These are phyloP conservation scores for Trachelus stipa DNA, from an alignment of 2,888 invertebrate genomes.

Conservation along the genomic window DNA sequence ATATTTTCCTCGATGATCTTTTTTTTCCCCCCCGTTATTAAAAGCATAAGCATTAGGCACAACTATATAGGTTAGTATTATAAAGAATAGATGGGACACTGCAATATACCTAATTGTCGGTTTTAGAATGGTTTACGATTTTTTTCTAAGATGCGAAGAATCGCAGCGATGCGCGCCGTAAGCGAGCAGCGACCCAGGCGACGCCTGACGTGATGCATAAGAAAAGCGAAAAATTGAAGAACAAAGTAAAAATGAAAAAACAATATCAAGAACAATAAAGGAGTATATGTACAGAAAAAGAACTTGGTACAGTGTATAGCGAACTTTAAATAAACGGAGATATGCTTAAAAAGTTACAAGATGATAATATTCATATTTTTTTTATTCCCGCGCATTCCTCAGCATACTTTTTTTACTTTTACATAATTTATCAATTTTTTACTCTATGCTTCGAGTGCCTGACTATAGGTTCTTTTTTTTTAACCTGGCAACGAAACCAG, in stretches of 20 bases:
- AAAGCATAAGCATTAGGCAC: background rate
- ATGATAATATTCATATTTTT: background rate
- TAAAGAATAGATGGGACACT: constrained; percentile 60
- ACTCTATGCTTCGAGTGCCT: background rate
- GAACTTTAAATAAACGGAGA: constrained; percentile 62
- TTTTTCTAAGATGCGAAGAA: constrained; percentile 51
- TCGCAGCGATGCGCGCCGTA: constrained; percentile 26
- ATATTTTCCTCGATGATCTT: constrained; percentile 33
- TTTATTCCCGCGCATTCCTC: background rate
- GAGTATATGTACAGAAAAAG: constrained; percentile 27
- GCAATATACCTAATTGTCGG: constrained; percentile 64
- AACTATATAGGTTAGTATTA: constrained; percentile 4
- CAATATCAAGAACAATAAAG: constrained; percentile 8
- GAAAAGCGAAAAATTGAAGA: background rate
- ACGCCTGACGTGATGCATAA: background rate
- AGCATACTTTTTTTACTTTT: too few species aligned
- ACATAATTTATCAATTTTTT: too few species aligned
- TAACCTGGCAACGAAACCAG: background rate
- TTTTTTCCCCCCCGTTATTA: background rate
- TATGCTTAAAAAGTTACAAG: constrained; percentile 26
- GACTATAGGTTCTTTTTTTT: background rate
- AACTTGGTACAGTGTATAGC: constrained; percentile 55
- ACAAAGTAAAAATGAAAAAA: constrained; percentile 9
- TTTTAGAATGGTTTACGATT: constrained; percentile 61
- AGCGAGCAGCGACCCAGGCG: constrained; percentile 1